phyloP scores from a whole-genome alignment of 2,888 invertebrate genomes.

The Caenorhabditis sulstoni region DNA sequence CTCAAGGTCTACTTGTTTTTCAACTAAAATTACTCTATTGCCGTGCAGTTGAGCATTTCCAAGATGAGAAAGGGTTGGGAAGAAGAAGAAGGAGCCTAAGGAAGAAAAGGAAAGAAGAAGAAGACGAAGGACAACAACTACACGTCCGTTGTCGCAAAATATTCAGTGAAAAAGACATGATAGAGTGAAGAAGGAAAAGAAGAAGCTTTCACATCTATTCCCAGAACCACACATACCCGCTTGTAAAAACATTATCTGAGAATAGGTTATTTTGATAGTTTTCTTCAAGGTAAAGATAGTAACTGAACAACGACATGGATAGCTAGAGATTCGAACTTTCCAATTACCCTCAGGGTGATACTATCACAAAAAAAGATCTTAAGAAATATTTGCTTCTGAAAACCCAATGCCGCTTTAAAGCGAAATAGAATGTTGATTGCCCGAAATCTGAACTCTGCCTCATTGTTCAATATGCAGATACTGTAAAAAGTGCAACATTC shows the following conservation, averaged over 20 bases:
- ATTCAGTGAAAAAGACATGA: slow-evolving; percentile 60
- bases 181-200: slow-evolving; percentile 52
- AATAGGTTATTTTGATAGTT: slow-evolving; percentile 47
- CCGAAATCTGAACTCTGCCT: too few relatives aligned
- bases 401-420: too few relatives aligned
- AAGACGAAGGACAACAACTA: slow-evolving; percentile 55
- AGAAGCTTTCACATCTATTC: slow-evolving; percentile 56
- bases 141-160: slow-evolving; percentile 59
- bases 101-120: slow-evolving; percentile 37
- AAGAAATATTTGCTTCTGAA: too few relatives aligned
- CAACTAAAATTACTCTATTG: slow-evolving; percentile 45
- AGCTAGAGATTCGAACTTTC: too few relatives aligned
- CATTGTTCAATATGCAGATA: too few relatives aligned
- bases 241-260: slow-evolving; percentile 54
- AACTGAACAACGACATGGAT: too few relatives aligned
- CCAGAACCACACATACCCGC: slow-evolving; percentile 38
- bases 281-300: not conserved
- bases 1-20: slow-evolving; percentile 14
- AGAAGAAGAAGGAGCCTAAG: slow-evolving; percentile 45
- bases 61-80: slow-evolving; percentile 29
- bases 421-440: too few relatives aligned
- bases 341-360: too few relatives aligned
- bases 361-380: too few relatives aligned
- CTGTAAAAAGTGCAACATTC: too few relatives aligned
- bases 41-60: slow-evolving; percentile 43